A percentile compares a stretch with the other conserved stretches of the same genome.
These are phyloP conservation scores for Trachymyrmex cornetzi DNA, from an alignment of 1,140 invertebrate species.

Conservation along the genomic window DNA sequence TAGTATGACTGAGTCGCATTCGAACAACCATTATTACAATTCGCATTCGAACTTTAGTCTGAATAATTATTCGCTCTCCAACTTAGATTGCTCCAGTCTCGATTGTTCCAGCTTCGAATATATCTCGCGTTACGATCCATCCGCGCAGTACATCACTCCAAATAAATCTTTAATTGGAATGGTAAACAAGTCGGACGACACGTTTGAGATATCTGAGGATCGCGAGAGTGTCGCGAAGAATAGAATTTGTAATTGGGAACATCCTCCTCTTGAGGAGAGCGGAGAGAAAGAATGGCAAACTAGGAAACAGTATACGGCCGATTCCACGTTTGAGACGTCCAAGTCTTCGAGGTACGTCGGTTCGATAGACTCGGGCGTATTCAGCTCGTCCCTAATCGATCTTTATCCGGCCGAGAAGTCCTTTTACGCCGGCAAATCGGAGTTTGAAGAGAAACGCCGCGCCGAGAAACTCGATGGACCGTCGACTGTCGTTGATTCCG, in stretches of 20 bases:
- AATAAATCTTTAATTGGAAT: not conserved
- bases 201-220: not conserved
- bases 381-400: constrained; percentile 67
- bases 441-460: not conserved
- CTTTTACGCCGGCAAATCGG: not conserved
- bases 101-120: not conserved
- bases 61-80: not conserved
- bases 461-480: not conserved
- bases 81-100: not conserved
- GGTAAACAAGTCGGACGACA: not conserved
- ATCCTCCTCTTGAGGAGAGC: not conserved
- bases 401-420: not conserved
- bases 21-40: constrained; percentile 5
- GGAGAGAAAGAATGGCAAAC: not conserved
- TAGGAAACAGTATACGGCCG: not conserved
- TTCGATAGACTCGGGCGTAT: constrained; percentile 80
- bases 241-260: not conserved
- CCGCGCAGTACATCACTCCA: not conserved
- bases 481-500: constrained; percentile 57
- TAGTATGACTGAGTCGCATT: not conserved
- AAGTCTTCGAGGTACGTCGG: constrained; percentile 58
- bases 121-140: not conserved
- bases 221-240: not conserved
- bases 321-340: constrained; percentile 45
- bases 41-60: not conserved